phyloP scores from a whole-genome alignment of 2,888 invertebrate genomes.

The Sclerodermus sp. region DNA sequence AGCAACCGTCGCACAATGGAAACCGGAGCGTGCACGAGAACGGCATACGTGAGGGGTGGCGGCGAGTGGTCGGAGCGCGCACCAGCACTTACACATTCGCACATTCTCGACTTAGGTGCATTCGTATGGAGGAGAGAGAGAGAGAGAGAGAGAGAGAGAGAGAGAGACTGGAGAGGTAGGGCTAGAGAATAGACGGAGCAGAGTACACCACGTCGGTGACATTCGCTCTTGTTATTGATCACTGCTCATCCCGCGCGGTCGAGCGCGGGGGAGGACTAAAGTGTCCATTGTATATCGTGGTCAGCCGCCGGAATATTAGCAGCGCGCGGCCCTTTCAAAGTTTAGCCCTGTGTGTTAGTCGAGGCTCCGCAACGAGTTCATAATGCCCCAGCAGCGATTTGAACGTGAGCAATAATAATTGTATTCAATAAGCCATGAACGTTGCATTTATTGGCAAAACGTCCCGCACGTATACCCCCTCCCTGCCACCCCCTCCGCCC shows the following conservation, averaged over 20 bases:
- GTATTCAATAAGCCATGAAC: constrained; percentile 41
- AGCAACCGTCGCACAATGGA: too few relatives aligned
- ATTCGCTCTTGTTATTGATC: constrained; percentile 34
- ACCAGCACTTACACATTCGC: not conserved
- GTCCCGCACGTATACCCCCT: not conserved
- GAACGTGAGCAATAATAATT: constrained; percentile 40
- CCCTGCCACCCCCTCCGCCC: too few relatives aligned
- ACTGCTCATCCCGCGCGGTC: constrained; percentile 23
- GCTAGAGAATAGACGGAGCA: too few relatives aligned
- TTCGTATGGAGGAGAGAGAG: too few relatives aligned
- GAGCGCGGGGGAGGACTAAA: constrained; percentile 19
- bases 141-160: too few relatives aligned
- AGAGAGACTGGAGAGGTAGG: too few relatives aligned
- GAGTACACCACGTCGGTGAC: constrained; percentile 22
- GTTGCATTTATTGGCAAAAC: constrained; percentile 35
- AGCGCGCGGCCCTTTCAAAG: too few relatives aligned
- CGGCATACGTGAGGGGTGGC: not conserved
- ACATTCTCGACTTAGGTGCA: too few relatives aligned
- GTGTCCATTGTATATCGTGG: constrained; percentile 39
- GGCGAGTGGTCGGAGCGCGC: too few relatives aligned
- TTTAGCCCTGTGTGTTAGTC: too few relatives aligned
- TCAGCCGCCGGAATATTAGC: constrained; percentile 42
- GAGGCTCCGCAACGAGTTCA: too few relatives aligned
- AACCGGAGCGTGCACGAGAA: too few relatives aligned
- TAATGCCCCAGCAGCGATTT: not conserved